Conservation (phyloP, 2,888 invertebrate genomes). For the Dermolepida albohirtum region DNA sequence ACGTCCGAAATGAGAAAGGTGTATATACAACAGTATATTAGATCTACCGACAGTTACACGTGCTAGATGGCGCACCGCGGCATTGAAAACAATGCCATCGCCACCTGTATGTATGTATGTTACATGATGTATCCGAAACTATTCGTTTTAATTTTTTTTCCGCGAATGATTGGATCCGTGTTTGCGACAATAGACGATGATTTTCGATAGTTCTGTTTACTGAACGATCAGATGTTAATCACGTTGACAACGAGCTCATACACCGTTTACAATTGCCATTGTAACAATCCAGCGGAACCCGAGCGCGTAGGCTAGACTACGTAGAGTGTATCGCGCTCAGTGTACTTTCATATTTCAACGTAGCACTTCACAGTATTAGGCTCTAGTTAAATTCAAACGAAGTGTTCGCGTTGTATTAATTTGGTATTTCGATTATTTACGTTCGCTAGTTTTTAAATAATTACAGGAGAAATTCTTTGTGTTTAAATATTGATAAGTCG, state of each 20-base stretch:
- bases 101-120: slow-evolving; percentile 18
- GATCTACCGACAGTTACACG: slow-evolving; percentile 19
- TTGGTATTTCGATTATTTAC: neutral
- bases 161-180: neutral
- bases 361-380: neutral
- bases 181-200: neutral
- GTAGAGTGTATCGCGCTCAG: slow-evolving; percentile 9
- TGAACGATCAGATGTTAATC: slow-evolving; percentile 26
- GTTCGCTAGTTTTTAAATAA: slow-evolving; percentile 4
- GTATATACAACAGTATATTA: slow-evolving; percentile 1
- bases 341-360: slow-evolving; percentile 37
- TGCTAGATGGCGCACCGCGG: slow-evolving; percentile 29
- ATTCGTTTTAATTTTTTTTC: neutral
- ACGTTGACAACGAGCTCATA: slow-evolving; percentile 16
- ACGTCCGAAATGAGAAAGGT: slow-evolving; percentile 3
- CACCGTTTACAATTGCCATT: slow-evolving; percentile 25
- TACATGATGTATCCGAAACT: neutral
- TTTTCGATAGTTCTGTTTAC: slow-evolving; percentile 17
- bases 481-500: slow-evolving; percentile 8
- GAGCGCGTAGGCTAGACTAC: slow-evolving; percentile 29
- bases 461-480: neutral
- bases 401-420: slow-evolving; percentile 7
- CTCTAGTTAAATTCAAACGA: slow-evolving; percentile 4
- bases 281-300: slow-evolving; percentile 31
- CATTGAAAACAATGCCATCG: slow-evolving; percentile 18